These are phyloP conservation scores for Phyllotreta cruciferae DNA, from an alignment of 2,888 invertebrate species.

Conservation along the genomic window DNA sequence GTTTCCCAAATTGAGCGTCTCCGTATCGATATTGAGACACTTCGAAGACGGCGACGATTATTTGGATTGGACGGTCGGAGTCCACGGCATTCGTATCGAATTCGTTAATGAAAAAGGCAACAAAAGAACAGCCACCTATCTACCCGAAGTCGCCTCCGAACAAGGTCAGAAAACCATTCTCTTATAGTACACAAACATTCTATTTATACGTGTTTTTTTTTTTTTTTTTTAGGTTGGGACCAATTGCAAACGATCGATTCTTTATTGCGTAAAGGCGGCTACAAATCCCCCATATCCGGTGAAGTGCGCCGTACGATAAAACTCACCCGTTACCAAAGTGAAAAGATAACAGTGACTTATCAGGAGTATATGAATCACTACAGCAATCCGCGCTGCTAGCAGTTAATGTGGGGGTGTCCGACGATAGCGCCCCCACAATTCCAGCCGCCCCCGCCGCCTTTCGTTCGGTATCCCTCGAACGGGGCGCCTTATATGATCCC, in stretches of 20 bases:
- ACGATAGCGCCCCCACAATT: conserved; percentile 53
- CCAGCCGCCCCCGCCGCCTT: no score
- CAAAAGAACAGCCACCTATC: conserved; percentile 95
- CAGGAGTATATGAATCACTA: conserved; percentile 78
- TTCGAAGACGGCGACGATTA: conserved; percentile 96
- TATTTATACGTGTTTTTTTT: no score
- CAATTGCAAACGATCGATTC: conserved; percentile 98
- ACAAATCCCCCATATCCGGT: conserved; percentile 87
- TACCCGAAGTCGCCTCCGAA: conserved; percentile 97
- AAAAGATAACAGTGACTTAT: conserved; percentile 90
- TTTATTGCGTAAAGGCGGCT: conserved; percentile 95
- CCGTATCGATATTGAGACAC: conserved; percentile 94
- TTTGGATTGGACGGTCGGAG: conserved; percentile 96
- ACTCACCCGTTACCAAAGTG: conserved; percentile 95
- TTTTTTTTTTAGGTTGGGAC: conserved; percentile 98
- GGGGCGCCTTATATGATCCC: no score
- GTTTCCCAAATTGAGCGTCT: conserved; percentile 89
- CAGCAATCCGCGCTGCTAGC: conserved; percentile 77
- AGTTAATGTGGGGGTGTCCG: conserved; percentile 66
- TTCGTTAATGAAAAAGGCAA: conserved; percentile 92
- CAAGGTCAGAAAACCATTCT: conserved; percentile 73
- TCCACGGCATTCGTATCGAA: conserved; percentile 98
- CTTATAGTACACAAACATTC: background rate
- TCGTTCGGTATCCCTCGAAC: no score
- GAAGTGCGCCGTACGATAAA: conserved; percentile 89